Evolutionary conservation across 2,888 invertebrate species (phyloP).

Genomic region (Merodon equestris): DNA sequence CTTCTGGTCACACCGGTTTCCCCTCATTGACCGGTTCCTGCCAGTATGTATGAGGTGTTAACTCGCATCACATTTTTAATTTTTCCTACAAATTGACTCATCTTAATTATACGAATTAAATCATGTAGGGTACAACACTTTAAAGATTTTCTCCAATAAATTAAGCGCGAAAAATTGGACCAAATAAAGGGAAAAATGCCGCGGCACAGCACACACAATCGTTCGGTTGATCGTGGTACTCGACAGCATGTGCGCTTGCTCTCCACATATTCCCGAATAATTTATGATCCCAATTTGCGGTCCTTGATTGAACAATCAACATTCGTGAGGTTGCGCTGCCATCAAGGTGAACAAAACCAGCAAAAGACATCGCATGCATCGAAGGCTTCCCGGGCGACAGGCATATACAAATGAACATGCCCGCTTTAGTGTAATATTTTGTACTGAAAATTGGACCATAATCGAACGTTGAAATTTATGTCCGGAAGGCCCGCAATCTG

Average conservation of each 20-base stretch:
- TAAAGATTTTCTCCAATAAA: slow-evolving; percentile 41
- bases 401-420: too few relatives aligned
- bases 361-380: too few relatives aligned
- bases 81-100: slow-evolving; percentile 49
- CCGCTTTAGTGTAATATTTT: neutral
- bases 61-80: slow-evolving; percentile 36
- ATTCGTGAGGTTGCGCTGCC: slow-evolving; percentile 16
- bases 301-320: slow-evolving; percentile 60
- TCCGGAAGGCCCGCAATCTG: neutral
- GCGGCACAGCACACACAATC: slow-evolving; percentile 6
- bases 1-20: slow-evolving; percentile 12
- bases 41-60: slow-evolving; percentile 44
- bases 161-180: slow-evolving; percentile 53
- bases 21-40: neutral
- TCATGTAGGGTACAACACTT: slow-evolving; percentile 25
- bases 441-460: neutral
- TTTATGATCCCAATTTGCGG: slow-evolving; percentile 50
- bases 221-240: neutral
- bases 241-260: slow-evolving; percentile 1
- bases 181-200: slow-evolving; percentile 50
- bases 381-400: too few relatives aligned
- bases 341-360: too few relatives aligned
- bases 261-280: slow-evolving; percentile 18
- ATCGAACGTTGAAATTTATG: too few relatives aligned
- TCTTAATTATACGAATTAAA: slow-evolving; percentile 52